Base-by-base conservation (phyloP, 1,140 invertebrate species). In the Drosophila sp. region DNA sequence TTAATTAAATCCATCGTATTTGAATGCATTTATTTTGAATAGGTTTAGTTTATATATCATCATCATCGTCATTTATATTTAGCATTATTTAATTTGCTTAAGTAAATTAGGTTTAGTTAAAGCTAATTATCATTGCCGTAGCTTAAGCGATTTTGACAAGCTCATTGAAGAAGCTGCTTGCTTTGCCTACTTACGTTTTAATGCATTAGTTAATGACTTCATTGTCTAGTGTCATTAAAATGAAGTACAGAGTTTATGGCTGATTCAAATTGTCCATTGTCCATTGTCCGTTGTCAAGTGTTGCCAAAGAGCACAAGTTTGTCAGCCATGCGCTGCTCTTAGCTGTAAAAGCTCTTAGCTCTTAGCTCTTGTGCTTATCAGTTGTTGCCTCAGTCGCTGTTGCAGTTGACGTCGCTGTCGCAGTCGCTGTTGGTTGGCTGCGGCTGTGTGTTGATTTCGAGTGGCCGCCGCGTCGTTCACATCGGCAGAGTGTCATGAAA, bases 311-410 rank as follows among this genome's bases (percentile, higher is more conserved):
- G 57, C 50, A 16, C 3, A 9, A 18, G 36, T 56, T 36, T 56
- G 53, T 16, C 29, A 3, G 32, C n/a, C 14, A 41, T 14, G 43
- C 16, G 34, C 25, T 57, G 72, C 54, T 69, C 21, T 43, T 53
- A 13, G 21, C 36, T 7, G 61, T 80, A 82, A n/a, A n/a, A n/a
- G 72, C 54, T 69, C 21, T 43, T 53, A 13, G 21, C 36, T 7
- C 61, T 80, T 82, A 81, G 78, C 78, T 81, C 69, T 76, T 61
- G 41, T 58, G 56, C 81, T 83, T 83, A 83, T 83, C 80, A 83
- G 80, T 80, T 65, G 76, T 48, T 61, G 70, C 58, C 54, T 48
- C 36, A 38, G 36, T 13, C 16, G 45, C 18, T 2, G 70, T 48
- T 50, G 66, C 51, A 40, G 73, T 54, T 51, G 32, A 7, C 7